Evolutionary conservation across 2,888 invertebrate species (phyloP).

Genomic region (Empis stercorea): DNA sequence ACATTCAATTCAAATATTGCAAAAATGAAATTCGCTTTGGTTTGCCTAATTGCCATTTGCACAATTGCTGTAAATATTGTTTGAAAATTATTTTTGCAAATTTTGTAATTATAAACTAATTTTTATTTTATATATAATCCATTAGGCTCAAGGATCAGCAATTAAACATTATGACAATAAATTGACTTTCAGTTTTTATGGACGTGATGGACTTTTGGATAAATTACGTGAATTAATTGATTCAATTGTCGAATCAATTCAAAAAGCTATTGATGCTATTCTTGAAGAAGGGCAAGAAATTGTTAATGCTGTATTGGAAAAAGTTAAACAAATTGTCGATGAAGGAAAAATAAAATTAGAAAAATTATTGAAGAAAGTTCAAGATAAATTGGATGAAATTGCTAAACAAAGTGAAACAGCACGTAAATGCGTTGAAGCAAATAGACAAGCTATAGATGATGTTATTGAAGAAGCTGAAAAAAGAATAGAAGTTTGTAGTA

Average conservation of each 20-base stretch:
- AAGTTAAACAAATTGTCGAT: background rate
- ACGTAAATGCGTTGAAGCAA: background rate
- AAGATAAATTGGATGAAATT: background rate
- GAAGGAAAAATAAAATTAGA: background rate
- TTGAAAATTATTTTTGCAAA: no score
- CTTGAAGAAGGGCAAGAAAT: background rate
- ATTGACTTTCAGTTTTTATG: conserved; percentile 36
- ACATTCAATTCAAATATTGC: no score
- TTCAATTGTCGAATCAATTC: background rate
- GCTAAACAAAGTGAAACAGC: background rate
- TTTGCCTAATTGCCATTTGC: background rate
- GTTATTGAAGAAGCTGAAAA: background rate
- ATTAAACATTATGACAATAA: no score
- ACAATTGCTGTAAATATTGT: background rate
- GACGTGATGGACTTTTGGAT: conserved; percentile 17
- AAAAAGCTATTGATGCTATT: background rate
- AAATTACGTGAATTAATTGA: background rate
- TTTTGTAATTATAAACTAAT: background rate
- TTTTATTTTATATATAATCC: no score
- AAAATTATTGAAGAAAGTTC: background rate
- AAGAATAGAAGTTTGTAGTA: background rate
- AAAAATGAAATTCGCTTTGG: background rate
- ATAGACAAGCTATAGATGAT: background rate
- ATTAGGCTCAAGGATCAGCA: no score
- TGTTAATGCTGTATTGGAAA: background rate